Percentiles rank a stretch among this genome's conserved stretches.
These are phyloP conservation scores for Melospiza georgiana DNA, from an alignment of 2,113 vertebrate genomes.

Conservation along the genomic window DNA sequence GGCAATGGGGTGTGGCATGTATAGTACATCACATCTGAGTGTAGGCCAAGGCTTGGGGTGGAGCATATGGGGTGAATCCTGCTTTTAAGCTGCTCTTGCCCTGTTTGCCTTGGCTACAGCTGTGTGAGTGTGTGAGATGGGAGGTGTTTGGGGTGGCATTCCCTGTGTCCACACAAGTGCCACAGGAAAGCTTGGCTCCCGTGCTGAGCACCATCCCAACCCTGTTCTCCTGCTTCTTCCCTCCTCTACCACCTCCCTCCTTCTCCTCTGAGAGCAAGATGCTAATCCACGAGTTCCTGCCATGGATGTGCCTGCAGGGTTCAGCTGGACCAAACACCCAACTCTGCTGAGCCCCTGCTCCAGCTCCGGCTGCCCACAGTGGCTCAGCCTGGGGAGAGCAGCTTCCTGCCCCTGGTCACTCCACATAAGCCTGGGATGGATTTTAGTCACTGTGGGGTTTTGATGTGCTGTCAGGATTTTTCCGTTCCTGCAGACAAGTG, in stretches of 20 bases:
- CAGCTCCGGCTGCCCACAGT: accelerated
- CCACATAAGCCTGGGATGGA: neutral
- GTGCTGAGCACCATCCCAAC: neutral
- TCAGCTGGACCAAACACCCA: neutral
- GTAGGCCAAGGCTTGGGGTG: neutral
- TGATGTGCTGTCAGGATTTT: neutral
- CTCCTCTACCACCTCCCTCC: neutral
- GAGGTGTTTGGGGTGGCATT: neutral
- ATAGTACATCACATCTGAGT: accelerated
- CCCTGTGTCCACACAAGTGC: neutral
- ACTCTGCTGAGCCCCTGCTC: neutral
- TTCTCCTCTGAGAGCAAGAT: neutral
- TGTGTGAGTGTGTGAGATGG: accelerated
- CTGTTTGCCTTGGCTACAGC: neutral
- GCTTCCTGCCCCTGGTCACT: neutral
- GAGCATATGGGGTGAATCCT: accelerated
- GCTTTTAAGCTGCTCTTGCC: neutral
- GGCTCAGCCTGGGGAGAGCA: neutral
- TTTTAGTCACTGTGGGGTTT: neutral
- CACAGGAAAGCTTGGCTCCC: neutral
- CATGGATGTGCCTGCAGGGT: neutral
- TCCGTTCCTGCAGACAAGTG: accelerated
- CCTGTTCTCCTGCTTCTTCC: neutral
- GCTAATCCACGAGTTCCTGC: neutral
- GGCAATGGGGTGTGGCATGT: neutral